Evolutionary conservation across 2,888 invertebrate genomes (phyloP).

Genomic region (Linyphia triangularis): DNA sequence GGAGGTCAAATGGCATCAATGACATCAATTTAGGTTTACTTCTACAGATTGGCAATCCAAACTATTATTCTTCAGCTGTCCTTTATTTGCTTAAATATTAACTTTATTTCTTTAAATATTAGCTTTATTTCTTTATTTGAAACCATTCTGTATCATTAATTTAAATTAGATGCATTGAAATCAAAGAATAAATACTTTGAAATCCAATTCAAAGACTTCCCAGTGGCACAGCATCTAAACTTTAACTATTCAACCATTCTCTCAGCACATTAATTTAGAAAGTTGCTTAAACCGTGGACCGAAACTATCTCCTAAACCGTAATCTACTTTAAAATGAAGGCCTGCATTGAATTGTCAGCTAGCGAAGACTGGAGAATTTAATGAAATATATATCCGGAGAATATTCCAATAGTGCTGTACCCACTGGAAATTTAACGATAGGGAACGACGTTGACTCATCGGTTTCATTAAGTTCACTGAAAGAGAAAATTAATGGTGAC

Average conservation of each 20-base stretch:
- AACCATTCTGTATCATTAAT: too few species aligned
- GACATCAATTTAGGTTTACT: too few species aligned
- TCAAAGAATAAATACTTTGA: too few species aligned
- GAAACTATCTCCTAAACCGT: background rate
- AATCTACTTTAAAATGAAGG: background rate
- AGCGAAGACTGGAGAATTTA: constrained; percentile 5
- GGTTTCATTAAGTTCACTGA: constrained; percentile 46
- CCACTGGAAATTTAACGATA: constrained; percentile 38
- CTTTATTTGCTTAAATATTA: too few species aligned
- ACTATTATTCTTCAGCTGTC: too few species aligned
- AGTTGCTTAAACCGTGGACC: background rate
- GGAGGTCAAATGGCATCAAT: too few species aligned
- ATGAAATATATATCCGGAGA: constrained; percentile 20
- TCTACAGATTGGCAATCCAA: too few species aligned
- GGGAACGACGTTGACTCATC: constrained; percentile 6
- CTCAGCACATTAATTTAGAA: background rate
- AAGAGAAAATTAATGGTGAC: constrained; percentile 50
- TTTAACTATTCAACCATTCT: background rate
- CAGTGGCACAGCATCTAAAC: too few species aligned
- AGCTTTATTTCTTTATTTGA: too few species aligned
- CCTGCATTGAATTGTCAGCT: background rate
- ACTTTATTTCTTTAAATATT: too few species aligned
- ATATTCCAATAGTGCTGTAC: background rate
- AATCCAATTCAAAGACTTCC: too few species aligned
- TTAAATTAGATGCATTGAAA: too few species aligned